Base-by-base conservation (phyloP, 2,113 vertebrate species). In the Thryonomys swinderianus region DNA sequence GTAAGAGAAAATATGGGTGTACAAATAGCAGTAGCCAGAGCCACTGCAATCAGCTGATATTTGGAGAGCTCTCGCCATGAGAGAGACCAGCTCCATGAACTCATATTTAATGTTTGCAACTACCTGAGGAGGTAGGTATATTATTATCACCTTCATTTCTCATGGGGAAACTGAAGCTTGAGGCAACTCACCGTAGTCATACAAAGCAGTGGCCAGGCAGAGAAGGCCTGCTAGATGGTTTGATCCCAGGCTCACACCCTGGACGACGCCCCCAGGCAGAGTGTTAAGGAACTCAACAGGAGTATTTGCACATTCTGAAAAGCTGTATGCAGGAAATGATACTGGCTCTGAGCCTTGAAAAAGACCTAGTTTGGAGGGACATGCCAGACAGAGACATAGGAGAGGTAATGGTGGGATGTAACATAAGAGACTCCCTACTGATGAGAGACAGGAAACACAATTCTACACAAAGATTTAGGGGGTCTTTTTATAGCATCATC, bases 371-470 rank as follows among this genome's bases (percentile, higher is more conserved):
- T 17, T 64, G 45, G 23, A 48, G 25, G 64, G 51, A 4, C 61
- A 62, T n/a, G 37, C 59, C 21, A 53, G 78, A 64, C 20, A 30
- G 48, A 64, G 23, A 42, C 23, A 14, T 32, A 18, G 37, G 4
- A 8, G 59, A 59, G 34, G 21, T 13, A 25, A 34, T 0, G 23
- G 30, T 0, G 16, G 18, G 57, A 16, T 66, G 32, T 59, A n/a
- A 27, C 34, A 34, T 20, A 16, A 12, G 83, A 66, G 34, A 14
- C 25, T 42, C 5, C 20, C 32, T 25, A 1, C 0, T 4, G 0
- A n/a, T 13, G 42, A 30, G 69, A 85, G 13, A 25, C 0, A 1
- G 20, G 34, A 10, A 7, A 8, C 53, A 11, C 61, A 13, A 0
- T 13, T 45, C 64, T 1, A 3, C 25, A n/a, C 18, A 9, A 23